Base-by-base conservation (phyloP, 2,888 invertebrate genomes). In the Lagria hirta region DNA sequence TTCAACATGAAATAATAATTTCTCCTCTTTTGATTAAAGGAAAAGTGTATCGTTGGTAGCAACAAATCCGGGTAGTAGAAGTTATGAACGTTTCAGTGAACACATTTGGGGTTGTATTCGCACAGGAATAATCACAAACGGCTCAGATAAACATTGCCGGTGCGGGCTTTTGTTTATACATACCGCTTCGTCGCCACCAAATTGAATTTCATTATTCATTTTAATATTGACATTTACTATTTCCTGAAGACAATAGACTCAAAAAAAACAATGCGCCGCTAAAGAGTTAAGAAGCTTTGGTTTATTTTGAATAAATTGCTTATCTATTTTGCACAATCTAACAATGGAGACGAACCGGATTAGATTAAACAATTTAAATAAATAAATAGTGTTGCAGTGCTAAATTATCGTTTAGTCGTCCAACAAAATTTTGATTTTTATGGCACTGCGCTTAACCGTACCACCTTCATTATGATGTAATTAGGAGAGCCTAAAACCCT, bases 131-230 rank as follows among this genome's bases (percentile, higher is more conserved):
- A 46, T 46, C 46, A 46, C 35, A 46, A 36, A 41, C 41, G 41
- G 41, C 36, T 41, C 42, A 46, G 46, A 46, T 46, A 46, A 46
- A 46, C 46, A 36, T 26, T 15, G 30, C 30, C 30, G 37, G 23
- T 33, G 34, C 13, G 15, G 27, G 44, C 32, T 33, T 43, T 46
- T 46, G 46, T 46, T 46, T 41, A 32, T 34, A 33, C 42, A 36
- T 35, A 21, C 36, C 33, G 32, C 46, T n/a, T n/a, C n/a, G n/a
- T n/a, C 36, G 32, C 41, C 35, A 26, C 46, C 41, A 46, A 46
- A 46, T 46, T 46, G 41, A 46, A 46, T 47, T 44, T 48, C 50
- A 50, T 50, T 50, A 50, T 50, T 50, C 50, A 50, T 50, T 50
- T 50, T 50, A 38, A 50, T 50, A 50, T 50, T 42, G 50, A 47